phyloP scores from a whole-genome alignment of 1,140 invertebrate species.

The Hestina assimilis region DNA sequence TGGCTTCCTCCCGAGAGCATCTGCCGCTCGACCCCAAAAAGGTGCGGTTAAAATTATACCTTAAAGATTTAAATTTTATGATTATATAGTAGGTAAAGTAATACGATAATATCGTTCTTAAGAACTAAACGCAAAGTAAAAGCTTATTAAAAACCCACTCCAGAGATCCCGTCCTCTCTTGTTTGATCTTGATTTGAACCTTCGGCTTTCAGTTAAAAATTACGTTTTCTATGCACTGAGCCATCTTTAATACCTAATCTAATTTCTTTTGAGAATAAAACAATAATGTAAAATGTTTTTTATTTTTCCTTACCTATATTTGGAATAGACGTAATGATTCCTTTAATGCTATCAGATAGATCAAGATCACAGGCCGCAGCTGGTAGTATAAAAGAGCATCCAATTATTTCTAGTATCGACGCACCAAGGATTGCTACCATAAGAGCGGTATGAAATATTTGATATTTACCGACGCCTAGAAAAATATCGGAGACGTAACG shows the following conservation, averaged over 20 bases:
- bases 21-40: constrained; percentile 57
- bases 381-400: constrained; percentile 53
- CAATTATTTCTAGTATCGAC: constrained; percentile 56
- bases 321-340: constrained; percentile 54
- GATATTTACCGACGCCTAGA: constrained; percentile 57
- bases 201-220: no score
- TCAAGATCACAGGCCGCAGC: constrained; percentile 57
- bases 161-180: no score
- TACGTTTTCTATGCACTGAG: no score
- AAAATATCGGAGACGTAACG: constrained; percentile 7
- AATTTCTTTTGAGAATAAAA: no score
- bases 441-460: constrained; percentile 46
- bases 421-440: constrained; percentile 48
- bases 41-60: constrained; percentile 63
- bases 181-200: no score
- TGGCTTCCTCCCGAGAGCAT: constrained; percentile 53
- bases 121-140: not conserved
- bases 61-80: constrained; percentile 26
- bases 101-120: no score
- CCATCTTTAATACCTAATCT: no score
- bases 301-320: constrained; percentile 53
- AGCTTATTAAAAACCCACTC: not conserved
- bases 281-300: no score
- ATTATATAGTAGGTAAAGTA: no score
- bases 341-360: constrained; percentile 46